Base-by-base conservation (phyloP, 1,140 invertebrate species). In the Drosophila tsacasi region DNA sequence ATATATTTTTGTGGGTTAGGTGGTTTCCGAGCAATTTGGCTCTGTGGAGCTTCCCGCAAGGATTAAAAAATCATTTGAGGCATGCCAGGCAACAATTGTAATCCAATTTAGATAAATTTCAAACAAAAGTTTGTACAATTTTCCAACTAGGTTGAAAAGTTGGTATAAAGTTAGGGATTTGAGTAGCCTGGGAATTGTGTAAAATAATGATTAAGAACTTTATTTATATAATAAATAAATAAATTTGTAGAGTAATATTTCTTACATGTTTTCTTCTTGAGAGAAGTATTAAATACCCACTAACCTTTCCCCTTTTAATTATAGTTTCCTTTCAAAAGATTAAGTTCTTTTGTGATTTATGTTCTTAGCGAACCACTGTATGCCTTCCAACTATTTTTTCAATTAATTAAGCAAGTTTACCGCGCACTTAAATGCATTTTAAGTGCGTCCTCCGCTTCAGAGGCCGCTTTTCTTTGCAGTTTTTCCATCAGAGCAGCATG, bases 391-490 rank as follows among this genome's bases (percentile, higher is more conserved):
- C 74, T 76, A 81, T 72, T 89, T 89, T 89, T 85, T 90, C 69
- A 89, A 89, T 89, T 90, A 90, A 89, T 89, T 89, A 89, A 90
- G 64, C 81, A 81, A 90, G 66, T 90, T 89, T 79, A 63, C 73
- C 47, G 68, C 59, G 40, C 67, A 81, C 73, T 78, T 87, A 84
- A 87, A 81, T 63, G 85, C 73, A 67, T 83, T 83, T 89, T 89
- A 89, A 87, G 76, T 89, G 80, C 68, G 59, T 76, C 65, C 54
- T 19, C 58, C 59, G 54, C 27, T 25, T 57, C 66, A 58, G 65
- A 59, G 68, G 67, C 81, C n/a, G 21, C 65, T 62, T 78, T 77
- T 68, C 46, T 74, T 52, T 27, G 12, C 64, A 68, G 58, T 65
- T 80, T 65, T 58, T 67, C 37, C 57, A 60, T 58, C 39, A 27